These are phyloP conservation scores for Iguana delicatissima DNA, from an alignment of 2,797 vertebrate genomes.

Conservation along the genomic window DNA sequence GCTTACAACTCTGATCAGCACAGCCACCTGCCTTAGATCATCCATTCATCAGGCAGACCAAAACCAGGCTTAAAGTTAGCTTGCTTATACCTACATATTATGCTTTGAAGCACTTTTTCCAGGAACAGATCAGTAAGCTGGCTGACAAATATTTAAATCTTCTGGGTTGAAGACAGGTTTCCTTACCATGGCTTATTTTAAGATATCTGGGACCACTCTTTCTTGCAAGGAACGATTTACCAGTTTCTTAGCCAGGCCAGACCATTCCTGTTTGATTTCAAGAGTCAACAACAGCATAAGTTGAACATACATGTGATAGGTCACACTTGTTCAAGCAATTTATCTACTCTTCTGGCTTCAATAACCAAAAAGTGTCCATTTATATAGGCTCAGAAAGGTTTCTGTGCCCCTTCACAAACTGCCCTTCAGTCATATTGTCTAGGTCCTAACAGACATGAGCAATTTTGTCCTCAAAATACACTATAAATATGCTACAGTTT, in stretches of 20 bases:
- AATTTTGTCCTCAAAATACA: too few species aligned
- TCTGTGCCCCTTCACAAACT: background rate
- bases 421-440: background rate
- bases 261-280: background rate
- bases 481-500: too few species aligned
- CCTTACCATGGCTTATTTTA: background rate
- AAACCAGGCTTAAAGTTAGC: too few species aligned
- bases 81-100: too few species aligned
- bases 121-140: background rate
- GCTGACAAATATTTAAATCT: background rate
- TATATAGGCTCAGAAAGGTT: background rate
- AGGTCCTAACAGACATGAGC: too few species aligned
- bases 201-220: background rate
- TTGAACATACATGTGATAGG: background rate
- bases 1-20: too few species aligned
- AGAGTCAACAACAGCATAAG: background rate
- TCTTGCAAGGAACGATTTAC: background rate
- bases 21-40: too few species aligned
- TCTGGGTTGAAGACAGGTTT: background rate
- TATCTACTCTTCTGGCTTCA: background rate
- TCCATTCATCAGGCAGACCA: too few species aligned
- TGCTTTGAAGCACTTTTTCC: background rate
- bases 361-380: background rate
- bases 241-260: background rate
- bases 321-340: background rate